Percentiles rank a stretch among this genome's conserved stretches.
Evolutionary conservation across 2,797 vertebrate genomes (phyloP).

Genomic region (Eulemur albifrons): DNA sequence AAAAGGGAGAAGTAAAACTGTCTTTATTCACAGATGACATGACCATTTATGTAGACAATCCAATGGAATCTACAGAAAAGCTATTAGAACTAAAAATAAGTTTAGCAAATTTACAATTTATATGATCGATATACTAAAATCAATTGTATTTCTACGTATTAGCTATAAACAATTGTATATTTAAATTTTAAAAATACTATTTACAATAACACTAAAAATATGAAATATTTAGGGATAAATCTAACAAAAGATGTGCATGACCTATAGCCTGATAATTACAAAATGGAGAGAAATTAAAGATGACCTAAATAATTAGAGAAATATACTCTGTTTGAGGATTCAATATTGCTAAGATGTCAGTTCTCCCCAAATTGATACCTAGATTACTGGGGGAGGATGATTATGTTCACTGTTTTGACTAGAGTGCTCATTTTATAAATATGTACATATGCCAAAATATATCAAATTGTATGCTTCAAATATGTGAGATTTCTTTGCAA

Average conservation of each 20-base stretch:
- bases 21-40: background rate
- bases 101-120: background rate
- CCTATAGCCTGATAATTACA: background rate
- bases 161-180: background rate
- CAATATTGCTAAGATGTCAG: background rate
- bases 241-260: background rate
- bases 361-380: background rate
- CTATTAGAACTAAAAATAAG: background rate
- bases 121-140: background rate
- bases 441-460: background rate
- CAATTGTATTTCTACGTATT: background rate
- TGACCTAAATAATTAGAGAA: background rate
- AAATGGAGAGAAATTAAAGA: slow-evolving; percentile 1
- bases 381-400: background rate
- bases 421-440: background rate
- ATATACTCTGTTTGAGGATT: background rate
- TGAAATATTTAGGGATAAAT: background rate
- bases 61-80: background rate
- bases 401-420: background rate
- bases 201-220: background rate
- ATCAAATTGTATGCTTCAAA: background rate
- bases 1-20: background rate
- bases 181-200: background rate
- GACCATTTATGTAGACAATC: background rate
- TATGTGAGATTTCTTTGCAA: background rate